These are phyloP conservation scores for Loris lydekkerianus DNA, from an alignment of 2,797 vertebrate species.

Conservation along the genomic window DNA sequence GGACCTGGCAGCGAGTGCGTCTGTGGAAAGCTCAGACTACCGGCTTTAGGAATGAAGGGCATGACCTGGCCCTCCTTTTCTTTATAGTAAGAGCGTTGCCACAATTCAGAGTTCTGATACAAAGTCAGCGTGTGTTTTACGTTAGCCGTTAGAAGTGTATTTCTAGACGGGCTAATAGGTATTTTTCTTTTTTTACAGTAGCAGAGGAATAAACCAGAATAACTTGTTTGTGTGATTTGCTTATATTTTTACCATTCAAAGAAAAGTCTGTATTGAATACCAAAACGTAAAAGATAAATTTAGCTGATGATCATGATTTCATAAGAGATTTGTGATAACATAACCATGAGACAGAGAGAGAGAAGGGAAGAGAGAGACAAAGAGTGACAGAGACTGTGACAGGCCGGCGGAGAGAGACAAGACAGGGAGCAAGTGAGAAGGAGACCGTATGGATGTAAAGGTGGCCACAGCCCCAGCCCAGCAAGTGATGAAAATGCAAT, in stretches of 20 bases:
- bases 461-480: background rate
- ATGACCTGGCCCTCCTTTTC: background rate
- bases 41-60: background rate
- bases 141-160: background rate
- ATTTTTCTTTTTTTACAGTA: background rate
- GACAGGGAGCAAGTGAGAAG: background rate
- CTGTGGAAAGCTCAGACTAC: background rate
- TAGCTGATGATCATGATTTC: background rate
- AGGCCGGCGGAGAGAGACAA: background rate
- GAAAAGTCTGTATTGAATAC: background rate
- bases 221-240: background rate
- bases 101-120: background rate
- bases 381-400: background rate
- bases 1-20: background rate
- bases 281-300: background rate
- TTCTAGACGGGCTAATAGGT: background rate
- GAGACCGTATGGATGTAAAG: background rate
- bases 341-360: background rate
- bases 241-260: conserved; percentile 3
- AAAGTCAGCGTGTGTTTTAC: conserved; percentile 1
- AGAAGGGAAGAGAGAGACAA: background rate
- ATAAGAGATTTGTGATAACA: background rate
- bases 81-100: background rate
- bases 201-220: background rate
- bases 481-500: background rate